phyloP scores from a whole-genome alignment of 1,140 invertebrate species.

The Nasonia vitripennis region DNA sequence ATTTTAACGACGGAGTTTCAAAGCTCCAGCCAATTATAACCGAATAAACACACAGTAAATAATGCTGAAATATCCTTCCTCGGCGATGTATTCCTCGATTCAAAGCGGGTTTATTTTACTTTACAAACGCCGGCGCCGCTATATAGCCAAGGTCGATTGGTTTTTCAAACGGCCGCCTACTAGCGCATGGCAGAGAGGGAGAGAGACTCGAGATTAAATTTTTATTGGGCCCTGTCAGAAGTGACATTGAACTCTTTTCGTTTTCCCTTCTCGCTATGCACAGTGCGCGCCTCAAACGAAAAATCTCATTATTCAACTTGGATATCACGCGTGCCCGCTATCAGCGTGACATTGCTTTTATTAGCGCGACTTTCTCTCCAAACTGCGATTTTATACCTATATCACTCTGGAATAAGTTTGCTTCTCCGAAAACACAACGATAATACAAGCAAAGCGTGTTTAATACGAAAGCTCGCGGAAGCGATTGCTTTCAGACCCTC shows the following conservation, averaged over 20 bases:
- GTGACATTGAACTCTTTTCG: conserved; percentile 18
- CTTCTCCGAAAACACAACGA: too few species aligned
- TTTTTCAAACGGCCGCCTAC: conserved; percentile 7
- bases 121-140: not conserved
- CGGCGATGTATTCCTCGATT: conserved; percentile 17
- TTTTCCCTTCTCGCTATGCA: not conserved
- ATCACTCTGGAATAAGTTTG: too few species aligned
- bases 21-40: too few species aligned
- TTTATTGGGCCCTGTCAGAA: conserved; percentile 38
- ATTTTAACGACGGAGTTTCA: too few species aligned
- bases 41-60: too few species aligned
- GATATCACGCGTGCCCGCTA: not conserved
- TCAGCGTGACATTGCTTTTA: conserved; percentile 17
- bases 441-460: too few species aligned
- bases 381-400: too few species aligned
- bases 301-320: conserved; percentile 45
- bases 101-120: conserved; percentile 36
- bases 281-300: not conserved
- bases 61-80: not conserved
- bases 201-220: conserved; percentile 35
- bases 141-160: conserved; percentile 19
- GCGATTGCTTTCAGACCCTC: too few species aligned
- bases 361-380: not conserved
- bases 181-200: too few species aligned
- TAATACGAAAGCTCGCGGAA: too few species aligned